phyloP scores from a whole-genome alignment of 2,888 invertebrate genomes.

The Drosophila anomelani region DNA sequence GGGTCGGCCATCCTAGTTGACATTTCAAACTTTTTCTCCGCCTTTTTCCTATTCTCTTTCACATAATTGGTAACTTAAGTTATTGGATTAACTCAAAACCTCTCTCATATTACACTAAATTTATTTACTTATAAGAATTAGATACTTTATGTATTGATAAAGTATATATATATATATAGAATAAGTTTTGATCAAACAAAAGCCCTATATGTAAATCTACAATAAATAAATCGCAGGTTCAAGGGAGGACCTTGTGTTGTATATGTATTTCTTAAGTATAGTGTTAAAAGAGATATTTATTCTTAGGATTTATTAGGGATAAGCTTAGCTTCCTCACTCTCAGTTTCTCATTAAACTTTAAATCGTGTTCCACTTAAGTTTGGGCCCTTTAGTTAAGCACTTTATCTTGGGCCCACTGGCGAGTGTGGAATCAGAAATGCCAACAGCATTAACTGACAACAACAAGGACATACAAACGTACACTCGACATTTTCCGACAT shows the following conservation, averaged over 20 bases:
- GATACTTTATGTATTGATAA: background rate
- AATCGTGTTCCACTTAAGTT: background rate
- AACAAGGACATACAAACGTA: conserved; percentile 25
- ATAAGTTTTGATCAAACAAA: background rate
- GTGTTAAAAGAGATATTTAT: background rate
- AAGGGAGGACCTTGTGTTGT: background rate
- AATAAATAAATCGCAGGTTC: too few species aligned
- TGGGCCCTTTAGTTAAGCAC: background rate
- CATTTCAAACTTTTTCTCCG: conserved; percentile 21
- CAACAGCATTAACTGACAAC: conserved; percentile 14
- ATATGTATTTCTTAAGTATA: background rate
- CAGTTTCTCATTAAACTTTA: background rate
- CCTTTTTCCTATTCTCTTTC: conserved; percentile 1
- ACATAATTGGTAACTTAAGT: conserved; percentile 56
- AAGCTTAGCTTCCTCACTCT: background rate
- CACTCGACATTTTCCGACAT: conserved; percentile 41
- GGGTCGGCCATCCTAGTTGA: conserved; percentile 21
- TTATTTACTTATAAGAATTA: background rate
- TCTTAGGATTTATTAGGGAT: background rate
- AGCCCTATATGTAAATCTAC: background rate
- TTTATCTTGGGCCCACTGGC: conserved; percentile 13
- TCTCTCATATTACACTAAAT: background rate
- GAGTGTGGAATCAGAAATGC: background rate
- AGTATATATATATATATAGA: too few species aligned
- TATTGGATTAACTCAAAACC: background rate